Percentiles rank a stretch among this genome's conserved stretches.
These are phyloP conservation scores for Drosophila bocqueti DNA, from an alignment of 1,140 invertebrate genomes.

Conservation along the genomic window DNA sequence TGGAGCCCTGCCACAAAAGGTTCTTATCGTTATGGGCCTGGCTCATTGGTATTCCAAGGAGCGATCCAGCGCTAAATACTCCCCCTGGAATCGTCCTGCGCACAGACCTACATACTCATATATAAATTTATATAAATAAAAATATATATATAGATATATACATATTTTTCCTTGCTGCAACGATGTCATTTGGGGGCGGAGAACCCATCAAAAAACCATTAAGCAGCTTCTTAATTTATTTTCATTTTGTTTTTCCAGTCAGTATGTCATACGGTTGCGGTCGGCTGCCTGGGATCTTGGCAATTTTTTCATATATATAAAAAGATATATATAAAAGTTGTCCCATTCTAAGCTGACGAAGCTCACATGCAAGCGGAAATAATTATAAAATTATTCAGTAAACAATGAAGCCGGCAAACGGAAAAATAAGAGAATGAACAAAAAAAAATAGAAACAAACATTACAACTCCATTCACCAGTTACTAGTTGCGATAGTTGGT, in stretches of 20 bases:
- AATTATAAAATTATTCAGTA: constrained; percentile 65
- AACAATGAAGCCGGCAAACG: constrained; percentile 29
- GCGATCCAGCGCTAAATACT: background rate
- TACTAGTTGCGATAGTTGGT: background rate
- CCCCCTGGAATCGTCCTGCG: background rate
- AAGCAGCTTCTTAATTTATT: constrained; percentile 44
- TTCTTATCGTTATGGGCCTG: constrained; percentile 11
- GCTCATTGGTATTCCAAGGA: constrained; percentile 39
- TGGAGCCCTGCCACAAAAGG: constrained; percentile 39
- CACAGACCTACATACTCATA: background rate
- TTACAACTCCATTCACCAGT: constrained; percentile 31
- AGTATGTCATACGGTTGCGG: constrained; percentile 46
- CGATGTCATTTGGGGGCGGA: constrained; percentile 20
- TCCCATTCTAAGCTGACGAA: constrained; percentile 37
- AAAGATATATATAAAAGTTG: background rate
- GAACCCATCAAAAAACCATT: constrained; percentile 46
- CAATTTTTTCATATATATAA: background rate
- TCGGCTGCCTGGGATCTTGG: constrained; percentile 36
- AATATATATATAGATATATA: background rate
- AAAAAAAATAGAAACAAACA: background rate
- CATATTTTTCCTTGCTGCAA: background rate
- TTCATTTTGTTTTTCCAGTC: constrained; percentile 13
- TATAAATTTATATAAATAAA: background rate
- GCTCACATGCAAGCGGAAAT: constrained; percentile 71
- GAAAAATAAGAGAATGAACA: background rate